Percentiles rank a stretch among this genome's conserved stretches.
These are phyloP conservation scores for Melitaea athalia DNA, from an alignment of 2,888 invertebrate genomes.

Conservation along the genomic window DNA sequence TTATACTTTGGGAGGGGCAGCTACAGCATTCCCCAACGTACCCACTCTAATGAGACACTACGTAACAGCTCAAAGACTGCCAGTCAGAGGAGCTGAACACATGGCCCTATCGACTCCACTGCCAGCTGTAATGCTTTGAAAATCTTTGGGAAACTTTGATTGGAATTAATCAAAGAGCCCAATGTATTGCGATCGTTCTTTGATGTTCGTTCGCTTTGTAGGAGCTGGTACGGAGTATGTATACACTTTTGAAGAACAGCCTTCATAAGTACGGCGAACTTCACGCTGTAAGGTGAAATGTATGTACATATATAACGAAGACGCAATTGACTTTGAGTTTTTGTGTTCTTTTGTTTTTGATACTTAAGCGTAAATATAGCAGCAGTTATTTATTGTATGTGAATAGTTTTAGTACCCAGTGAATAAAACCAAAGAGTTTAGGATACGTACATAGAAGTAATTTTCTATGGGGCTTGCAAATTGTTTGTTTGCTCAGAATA, in stretches of 20 bases:
- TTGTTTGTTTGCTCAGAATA: constrained; percentile 29
- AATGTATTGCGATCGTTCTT: constrained; percentile 17
- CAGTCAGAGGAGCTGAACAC: constrained; percentile 97
- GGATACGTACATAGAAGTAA: constrained; percentile 47
- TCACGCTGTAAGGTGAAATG: constrained; percentile 26
- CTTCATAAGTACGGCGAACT: constrained; percentile 12
- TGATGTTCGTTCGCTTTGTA: constrained; percentile 28
- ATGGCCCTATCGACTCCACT: constrained; percentile 97
- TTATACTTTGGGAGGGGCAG: constrained; percentile 95
- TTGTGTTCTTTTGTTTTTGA: constrained; percentile 37
- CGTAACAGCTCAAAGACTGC: constrained; percentile 92
- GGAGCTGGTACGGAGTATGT: constrained; percentile 12
- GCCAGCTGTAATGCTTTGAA: constrained; percentile 89
- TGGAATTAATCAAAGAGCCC: constrained; percentile 27
- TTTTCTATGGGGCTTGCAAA: constrained; percentile 55
- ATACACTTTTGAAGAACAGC: constrained; percentile 10
- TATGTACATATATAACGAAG: constrained; percentile 40
- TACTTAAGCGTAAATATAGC: constrained; percentile 42
- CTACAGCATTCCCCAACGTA: constrained; percentile 94
- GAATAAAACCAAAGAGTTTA: constrained; percentile 75
- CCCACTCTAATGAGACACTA: constrained; percentile 98
- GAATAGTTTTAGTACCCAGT: constrained; percentile 69
- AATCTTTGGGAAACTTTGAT: constrained; percentile 32
- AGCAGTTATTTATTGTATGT: constrained; percentile 56
- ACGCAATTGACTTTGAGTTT: constrained; percentile 31